Conservation (phyloP, 2,113 vertebrate species). For the Mus spicilegus region DNA sequence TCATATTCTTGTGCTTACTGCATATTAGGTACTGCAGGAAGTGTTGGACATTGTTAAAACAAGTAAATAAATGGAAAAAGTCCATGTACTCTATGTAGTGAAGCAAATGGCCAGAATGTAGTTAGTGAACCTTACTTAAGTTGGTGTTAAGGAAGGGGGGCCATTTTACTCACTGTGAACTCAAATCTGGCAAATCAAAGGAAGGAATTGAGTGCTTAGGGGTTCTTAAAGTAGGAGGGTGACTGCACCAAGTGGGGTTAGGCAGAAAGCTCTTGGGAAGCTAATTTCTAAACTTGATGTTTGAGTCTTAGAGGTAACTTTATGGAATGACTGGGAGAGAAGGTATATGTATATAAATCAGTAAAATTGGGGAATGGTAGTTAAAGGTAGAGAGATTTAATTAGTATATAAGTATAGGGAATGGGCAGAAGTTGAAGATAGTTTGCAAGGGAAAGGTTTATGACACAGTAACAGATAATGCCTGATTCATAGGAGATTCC, state of each 20-base stretch:
- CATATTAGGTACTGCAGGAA: background rate
- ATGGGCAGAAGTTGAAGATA: background rate
- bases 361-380: background rate
- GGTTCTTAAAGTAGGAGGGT: background rate
- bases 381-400: slow-evolving; percentile 21
- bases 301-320: slow-evolving; percentile 39
- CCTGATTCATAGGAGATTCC: background rate
- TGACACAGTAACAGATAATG: background rate
- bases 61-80: slow-evolving; percentile 30
- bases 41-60: background rate
- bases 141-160: background rate
- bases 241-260: background rate
- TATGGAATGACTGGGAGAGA: background rate
- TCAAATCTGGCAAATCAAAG: slow-evolving; percentile 32
- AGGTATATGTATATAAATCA: background rate
- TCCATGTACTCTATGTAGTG: background rate
- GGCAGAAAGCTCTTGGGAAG: background rate
- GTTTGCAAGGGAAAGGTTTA: background rate
- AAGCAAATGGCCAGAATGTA: background rate
- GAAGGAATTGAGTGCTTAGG: background rate
- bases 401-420: background rate
- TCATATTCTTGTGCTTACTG: background rate
- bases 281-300: background rate
- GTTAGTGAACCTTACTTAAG: slow-evolving; percentile 4
- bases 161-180: background rate